Evolutionary conservation across 2,797 vertebrate genomes (phyloP).

Genomic region (Rallus crepitans): DNA sequence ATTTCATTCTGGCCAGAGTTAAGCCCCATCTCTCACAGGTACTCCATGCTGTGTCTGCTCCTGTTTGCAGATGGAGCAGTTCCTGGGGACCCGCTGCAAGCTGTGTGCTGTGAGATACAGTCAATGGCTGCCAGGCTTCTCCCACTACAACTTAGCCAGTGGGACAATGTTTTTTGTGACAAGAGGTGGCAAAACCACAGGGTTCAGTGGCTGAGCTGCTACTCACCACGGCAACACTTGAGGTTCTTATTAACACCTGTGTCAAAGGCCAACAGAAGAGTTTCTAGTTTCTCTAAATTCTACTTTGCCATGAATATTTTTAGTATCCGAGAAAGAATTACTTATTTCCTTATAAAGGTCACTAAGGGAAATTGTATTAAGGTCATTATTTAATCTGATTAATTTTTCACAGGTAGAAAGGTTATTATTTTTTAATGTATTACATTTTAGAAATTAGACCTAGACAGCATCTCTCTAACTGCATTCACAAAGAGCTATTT

Average conservation of each 20-base stretch:
- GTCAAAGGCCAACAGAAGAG: background rate
- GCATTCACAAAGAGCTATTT: background rate
- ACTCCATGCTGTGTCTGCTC: accelerated
- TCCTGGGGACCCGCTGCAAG: background rate
- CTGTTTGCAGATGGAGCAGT: accelerated
- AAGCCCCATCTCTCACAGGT: background rate
- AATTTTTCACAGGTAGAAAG: conserved; percentile 17
- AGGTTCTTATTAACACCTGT: background rate
- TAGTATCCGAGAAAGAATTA: background rate
- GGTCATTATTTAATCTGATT: conserved; percentile 14
- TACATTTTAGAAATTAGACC: background rate
- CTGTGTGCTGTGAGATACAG: background rate
- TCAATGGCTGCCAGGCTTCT: too few species aligned
- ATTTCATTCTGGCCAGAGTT: accelerated
- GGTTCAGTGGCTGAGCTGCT: background rate
- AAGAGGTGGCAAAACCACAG: background rate
- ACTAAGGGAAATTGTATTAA: background rate
- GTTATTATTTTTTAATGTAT: conserved; percentile 5
- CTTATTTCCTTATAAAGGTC: background rate
- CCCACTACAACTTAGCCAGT: too few species aligned
- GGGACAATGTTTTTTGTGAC: background rate
- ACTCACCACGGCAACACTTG: accelerated
- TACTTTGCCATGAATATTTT: background rate
- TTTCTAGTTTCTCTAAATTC: background rate
- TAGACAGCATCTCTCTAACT: background rate